Evolutionary conservation across 1,140 invertebrate genomes (phyloP).

Genomic region (Caenorhabditis brenneri): DNA sequence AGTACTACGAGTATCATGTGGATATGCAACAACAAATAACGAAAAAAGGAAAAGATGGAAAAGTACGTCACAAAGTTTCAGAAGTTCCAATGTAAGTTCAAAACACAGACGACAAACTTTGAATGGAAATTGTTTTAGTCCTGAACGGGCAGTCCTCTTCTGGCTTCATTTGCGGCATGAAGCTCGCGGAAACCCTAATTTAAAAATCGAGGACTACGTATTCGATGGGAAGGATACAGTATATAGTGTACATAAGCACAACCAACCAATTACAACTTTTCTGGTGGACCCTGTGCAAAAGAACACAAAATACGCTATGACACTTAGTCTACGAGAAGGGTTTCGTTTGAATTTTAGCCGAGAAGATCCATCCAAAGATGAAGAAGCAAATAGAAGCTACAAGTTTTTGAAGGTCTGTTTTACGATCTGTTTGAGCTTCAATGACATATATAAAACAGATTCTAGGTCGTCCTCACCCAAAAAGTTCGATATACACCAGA

Average conservation of each 20-base stretch:
- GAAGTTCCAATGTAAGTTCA: not conserved
- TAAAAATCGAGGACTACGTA: not conserved
- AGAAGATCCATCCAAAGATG: not conserved
- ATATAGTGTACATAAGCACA: not conserved
- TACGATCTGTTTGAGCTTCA: too few relatives aligned
- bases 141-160: not conserved
- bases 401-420: conserved; percentile 8
- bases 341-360: not conserved
- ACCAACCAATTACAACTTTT: not conserved
- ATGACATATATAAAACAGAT: not conserved
- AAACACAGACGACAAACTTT: not conserved
- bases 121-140: not conserved
- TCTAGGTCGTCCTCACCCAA: not conserved
- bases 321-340: not conserved
- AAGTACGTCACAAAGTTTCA: not conserved
- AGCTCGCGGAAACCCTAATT: not conserved
- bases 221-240: conserved; percentile 2
- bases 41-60: not conserved
- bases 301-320: not conserved
- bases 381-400: not conserved
- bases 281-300: not conserved
- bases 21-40: not conserved
- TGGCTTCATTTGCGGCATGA: not conserved
- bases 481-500: not conserved
- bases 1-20: not conserved